phyloP scores from a whole-genome alignment of 2,888 invertebrate genomes.

The Xestia c-nigrum region DNA sequence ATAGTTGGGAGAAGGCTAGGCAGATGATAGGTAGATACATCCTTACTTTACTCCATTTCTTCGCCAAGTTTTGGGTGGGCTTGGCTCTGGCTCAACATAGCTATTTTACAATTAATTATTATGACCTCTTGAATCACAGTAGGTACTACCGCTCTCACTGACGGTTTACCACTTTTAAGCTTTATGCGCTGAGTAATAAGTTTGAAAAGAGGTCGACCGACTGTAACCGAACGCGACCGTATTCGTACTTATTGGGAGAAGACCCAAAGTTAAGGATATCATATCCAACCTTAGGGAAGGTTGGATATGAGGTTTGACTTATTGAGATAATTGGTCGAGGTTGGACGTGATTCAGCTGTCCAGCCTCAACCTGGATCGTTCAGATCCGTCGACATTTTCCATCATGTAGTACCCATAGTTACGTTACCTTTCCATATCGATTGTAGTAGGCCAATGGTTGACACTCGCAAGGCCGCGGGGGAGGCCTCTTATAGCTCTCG shows the following conservation, averaged over 20 bases:
- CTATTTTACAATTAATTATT: background rate
- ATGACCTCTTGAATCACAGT: too few relatives aligned
- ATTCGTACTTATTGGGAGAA: background rate
- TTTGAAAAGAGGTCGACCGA: background rate
- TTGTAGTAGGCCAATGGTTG: constrained; percentile 80
- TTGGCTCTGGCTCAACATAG: background rate
- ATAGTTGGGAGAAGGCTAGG: too few relatives aligned
- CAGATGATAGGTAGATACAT: too few relatives aligned
- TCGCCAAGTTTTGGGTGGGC: background rate
- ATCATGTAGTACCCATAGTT: background rate
- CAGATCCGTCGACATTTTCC: background rate
- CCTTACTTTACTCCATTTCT: background rate
- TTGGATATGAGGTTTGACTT: background rate
- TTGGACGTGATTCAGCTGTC: background rate
- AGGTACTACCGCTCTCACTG: background rate
- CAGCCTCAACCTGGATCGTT: background rate
- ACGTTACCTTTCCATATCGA: constrained; percentile 82
- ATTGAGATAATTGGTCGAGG: background rate
- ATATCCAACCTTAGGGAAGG: too few relatives aligned
- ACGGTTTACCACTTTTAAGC: background rate
- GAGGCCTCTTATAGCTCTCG: constrained; percentile 82
- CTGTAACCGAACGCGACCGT: background rate
- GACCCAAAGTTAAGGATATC: background rate
- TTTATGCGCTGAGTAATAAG: background rate
- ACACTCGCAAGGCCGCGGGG: constrained; percentile 80